Evolutionary conservation across 2,113 vertebrate genomes (phyloP).

Genomic region (Chionomys nivalis): DNA sequence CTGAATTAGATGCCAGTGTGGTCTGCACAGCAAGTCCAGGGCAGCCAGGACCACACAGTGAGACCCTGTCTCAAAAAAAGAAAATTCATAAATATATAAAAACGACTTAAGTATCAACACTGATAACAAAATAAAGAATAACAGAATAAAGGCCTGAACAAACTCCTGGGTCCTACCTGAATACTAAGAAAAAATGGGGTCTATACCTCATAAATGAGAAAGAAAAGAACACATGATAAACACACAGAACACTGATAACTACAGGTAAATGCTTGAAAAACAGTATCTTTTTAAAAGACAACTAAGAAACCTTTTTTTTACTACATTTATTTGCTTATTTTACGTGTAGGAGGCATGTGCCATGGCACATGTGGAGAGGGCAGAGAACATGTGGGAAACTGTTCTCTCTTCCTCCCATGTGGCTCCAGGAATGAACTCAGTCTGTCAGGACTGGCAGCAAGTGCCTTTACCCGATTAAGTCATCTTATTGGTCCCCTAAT

Average conservation of each 20-base stretch:
- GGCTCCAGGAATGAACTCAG: too few species aligned
- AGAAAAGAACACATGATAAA: background rate
- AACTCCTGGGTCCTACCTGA: background rate
- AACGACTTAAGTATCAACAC: conserved; percentile 11
- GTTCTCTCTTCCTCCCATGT: background rate
- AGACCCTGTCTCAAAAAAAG: background rate
- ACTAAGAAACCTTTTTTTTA: background rate
- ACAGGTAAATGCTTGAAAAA: background rate
- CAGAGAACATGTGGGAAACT: background rate
- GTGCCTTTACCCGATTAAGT: background rate
- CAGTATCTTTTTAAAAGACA: conserved; percentile 14
- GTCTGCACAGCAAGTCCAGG: background rate
- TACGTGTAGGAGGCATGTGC: background rate
- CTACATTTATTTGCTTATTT: background rate
- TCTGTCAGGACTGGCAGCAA: background rate
- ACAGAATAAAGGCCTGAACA: conserved; percentile 29
- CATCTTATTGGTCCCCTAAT: background rate
- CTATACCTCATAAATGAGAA: background rate
- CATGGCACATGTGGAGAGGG: background rate
- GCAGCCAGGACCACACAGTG: too few species aligned
- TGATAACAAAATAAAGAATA: conserved; percentile 16
- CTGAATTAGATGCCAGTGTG: background rate
- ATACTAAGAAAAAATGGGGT: background rate
- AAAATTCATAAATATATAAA: background rate
- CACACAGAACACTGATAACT: background rate